Conservation (phyloP, 2,888 invertebrate species). For the Heteropelma amictum region DNA sequence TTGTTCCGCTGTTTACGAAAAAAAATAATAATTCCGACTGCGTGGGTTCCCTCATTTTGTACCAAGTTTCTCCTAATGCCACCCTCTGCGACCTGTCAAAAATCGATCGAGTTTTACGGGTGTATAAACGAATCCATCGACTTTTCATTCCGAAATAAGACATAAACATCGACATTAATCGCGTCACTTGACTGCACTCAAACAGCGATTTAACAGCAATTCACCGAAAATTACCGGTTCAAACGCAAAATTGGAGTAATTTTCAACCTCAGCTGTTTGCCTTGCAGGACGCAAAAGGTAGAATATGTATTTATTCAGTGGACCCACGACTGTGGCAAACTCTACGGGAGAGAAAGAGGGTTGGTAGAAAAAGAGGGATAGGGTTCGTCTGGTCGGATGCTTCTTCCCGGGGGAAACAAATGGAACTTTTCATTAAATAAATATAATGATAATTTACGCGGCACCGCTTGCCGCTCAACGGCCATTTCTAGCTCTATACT, state of each 20-base stretch:
- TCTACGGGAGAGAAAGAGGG: conserved; percentile 19
- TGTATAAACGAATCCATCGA: too few species aligned
- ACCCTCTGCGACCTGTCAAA: too few species aligned
- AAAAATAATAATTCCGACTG: too few species aligned
- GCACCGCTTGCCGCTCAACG: conserved; percentile 32
- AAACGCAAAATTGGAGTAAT: not conserved
- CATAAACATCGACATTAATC: too few species aligned
- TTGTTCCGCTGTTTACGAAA: too few species aligned
- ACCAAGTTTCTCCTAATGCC: too few species aligned
- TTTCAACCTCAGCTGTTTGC: not conserved
- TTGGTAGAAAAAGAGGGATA: not conserved
- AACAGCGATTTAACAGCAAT: not conserved
- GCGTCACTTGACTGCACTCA: not conserved
- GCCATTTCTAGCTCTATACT: conserved; percentile 26
- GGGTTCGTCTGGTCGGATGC: conserved; percentile 12
- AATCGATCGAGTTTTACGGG: too few species aligned
- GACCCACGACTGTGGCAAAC: conserved; percentile 22
- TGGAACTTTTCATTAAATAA: conserved; percentile 52
- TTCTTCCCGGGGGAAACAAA: conserved; percentile 17
- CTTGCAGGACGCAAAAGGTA: conserved; percentile 4
- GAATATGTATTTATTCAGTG: conserved; percentile 49
- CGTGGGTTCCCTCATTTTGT: too few species aligned
- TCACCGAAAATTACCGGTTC: not conserved
- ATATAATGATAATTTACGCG: conserved; percentile 56
- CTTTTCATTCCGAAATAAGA: too few species aligned